phyloP scores from a whole-genome alignment of 2,888 invertebrate species.

The Lampropteryx suffumata region DNA sequence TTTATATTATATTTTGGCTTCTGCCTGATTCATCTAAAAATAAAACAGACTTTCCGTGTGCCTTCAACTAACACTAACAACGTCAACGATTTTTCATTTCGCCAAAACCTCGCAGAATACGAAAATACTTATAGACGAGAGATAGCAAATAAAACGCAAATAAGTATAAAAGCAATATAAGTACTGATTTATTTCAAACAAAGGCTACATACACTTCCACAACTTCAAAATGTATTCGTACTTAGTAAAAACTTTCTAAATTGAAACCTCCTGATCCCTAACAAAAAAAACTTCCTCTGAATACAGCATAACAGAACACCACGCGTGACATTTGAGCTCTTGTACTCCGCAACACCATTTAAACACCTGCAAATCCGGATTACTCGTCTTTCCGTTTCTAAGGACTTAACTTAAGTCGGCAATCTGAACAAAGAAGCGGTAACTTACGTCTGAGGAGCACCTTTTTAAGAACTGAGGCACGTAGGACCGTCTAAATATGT shows the following conservation, averaged over 20 bases:
- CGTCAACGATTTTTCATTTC: too few relatives aligned
- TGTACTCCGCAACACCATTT: slow-evolving; percentile 26
- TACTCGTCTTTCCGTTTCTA: slow-evolving; percentile 30
- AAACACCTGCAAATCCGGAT: slow-evolving; percentile 42
- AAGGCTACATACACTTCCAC: neutral
- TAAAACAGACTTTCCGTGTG: too few relatives aligned
- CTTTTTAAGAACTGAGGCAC: slow-evolving; percentile 39
- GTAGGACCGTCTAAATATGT: slow-evolving; percentile 58
- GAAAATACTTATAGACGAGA: too few relatives aligned
- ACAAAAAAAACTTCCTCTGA: slow-evolving; percentile 5
- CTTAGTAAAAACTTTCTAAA: neutral
- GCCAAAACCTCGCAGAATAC: too few relatives aligned
- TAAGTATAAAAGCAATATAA: too few relatives aligned
- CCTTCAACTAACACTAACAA: too few relatives aligned
- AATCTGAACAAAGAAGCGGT: slow-evolving; percentile 40
- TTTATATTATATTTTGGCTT: too few relatives aligned
- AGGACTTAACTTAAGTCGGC: slow-evolving; percentile 29
- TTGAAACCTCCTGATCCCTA: neutral
- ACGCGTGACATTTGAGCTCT: slow-evolving; percentile 24
- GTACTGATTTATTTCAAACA: too few relatives aligned
- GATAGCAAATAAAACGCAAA: too few relatives aligned
- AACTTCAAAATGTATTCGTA: too few relatives aligned
- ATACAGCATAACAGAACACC: neutral
- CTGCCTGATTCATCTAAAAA: too few relatives aligned
- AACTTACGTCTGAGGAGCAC: slow-evolving; percentile 28